Conservation (phyloP, 2,888 invertebrate genomes). For the Oscheius sp. region DNA sequence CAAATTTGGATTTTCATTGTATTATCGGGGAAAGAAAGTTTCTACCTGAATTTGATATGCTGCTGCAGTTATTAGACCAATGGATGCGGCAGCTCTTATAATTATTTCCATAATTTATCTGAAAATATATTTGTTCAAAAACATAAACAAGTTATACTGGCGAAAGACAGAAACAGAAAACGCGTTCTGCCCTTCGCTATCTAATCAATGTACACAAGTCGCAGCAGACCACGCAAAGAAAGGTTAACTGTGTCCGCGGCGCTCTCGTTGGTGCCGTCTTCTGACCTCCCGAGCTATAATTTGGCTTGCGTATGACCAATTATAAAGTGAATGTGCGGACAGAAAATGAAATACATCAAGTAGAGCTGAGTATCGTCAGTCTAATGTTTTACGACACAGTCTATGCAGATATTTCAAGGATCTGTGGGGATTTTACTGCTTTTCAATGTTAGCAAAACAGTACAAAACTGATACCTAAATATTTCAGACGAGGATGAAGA, state of each 20-base stretch:
- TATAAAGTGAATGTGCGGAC: neutral
- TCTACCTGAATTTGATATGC: conserved; percentile 23
- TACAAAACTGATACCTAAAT: neutral
- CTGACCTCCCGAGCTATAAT: neutral
- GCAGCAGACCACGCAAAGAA: neutral
- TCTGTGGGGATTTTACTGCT: conserved; percentile 16
- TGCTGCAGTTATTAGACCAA: conserved; percentile 32
- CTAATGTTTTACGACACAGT: conserved; percentile 33
- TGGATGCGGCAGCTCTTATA: conserved; percentile 19
- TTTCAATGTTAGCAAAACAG: conserved; percentile 29
- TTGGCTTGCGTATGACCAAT: conserved; percentile 10
- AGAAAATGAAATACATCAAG: neutral
- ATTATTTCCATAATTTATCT: conserved; percentile 23
- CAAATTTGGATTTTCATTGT: neutral
- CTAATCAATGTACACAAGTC: conserved; percentile 35
- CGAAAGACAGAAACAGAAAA: neutral
- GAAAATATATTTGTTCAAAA: neutral
- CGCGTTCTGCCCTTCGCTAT: conserved; percentile 10
- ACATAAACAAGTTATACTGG: conserved; percentile 8
- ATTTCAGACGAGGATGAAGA: conserved; percentile 36
- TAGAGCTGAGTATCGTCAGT: conserved; percentile 24
- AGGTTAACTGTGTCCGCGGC: conserved; percentile 24
- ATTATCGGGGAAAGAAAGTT: neutral
- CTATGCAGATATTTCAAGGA: conserved; percentile 22
- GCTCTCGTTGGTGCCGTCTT: conserved; percentile 5